Evolutionary conservation across 2,888 invertebrate species (phyloP), one percentile per base, ranked within the genome.

Genomic region (Drosophila fulvimacula): DNA sequence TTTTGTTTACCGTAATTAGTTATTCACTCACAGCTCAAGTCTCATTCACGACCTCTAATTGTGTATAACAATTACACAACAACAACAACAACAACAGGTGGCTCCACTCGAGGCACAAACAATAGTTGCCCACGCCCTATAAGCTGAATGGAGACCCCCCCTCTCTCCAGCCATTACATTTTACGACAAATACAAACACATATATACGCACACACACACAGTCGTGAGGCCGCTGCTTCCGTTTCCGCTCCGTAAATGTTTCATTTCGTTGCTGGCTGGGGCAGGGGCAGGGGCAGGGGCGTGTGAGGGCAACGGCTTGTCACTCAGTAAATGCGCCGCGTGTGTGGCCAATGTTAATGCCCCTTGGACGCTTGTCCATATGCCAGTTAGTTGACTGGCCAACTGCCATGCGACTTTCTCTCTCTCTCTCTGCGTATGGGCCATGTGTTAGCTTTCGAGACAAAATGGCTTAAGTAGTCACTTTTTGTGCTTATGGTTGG

Each of bases 381-480:
- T 88, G 87, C 75, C 82, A 88, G 83, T 83, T 87, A 68, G 76
- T 69, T 70, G 80, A 73, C 77, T 72, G 77, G 34, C 61, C 65
- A 66, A 59, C 73, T 48, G 30, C 30, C 30, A 17, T 48, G 11
- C 10, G 10, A 27, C 46, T 24, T 9, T 41, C 41, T 21, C 13
- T 17, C 39, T 19, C 39, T 58, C 2, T 49, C 10, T 32, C 27
- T 30, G 68, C 52, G 69, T 67, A 70, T 59, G 27, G 66, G 88
- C 85, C 85, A 85, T 85, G 89, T 89, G 88, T 77, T 82, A 72
- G 88, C 80, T 78, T 85, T 76, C 75, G 68, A 82, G 88, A 74
- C 89, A 80, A 89, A 85, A 85, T 85, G 85, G 85, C 85, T 85
- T 85, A 89, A 89, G 85, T 89, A 85, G 88, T 85, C 89, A 85